Base-by-base conservation (phyloP, 2,113 vertebrate species). In the Catharus fuscescens region DNA sequence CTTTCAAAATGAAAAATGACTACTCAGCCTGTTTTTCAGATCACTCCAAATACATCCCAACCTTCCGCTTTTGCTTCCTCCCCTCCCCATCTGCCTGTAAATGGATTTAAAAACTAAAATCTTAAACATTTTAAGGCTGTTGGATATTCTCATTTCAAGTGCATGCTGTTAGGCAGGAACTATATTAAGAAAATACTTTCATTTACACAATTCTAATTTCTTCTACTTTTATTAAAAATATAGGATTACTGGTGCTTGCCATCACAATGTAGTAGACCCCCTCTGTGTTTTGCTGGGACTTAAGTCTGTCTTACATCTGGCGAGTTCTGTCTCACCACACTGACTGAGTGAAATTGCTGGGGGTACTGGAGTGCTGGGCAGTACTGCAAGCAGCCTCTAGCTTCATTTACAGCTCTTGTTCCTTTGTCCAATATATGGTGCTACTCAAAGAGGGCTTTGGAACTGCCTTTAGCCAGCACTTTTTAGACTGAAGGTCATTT, bases 1-100 rank as follows among this genome's bases (percentile, higher is more conserved):
- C 40, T 93, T 80, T 66, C 36, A 69, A 67, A 67, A 82, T 85
- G 53, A 86, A 92, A 95, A 93, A 80, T 66, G 54, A 85, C 56
- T 32, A 32, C 47, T 76, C 42, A 52, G 12, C 12, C 74, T 71
- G 59, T 81, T 86, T 80, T 77, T 83, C 54, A 31, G 47, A 72
- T 71, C 9, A 18, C 21, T 88, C 36, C 61, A 93, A 83, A 86
- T 42, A 25, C 25, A 83, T 86, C n/a, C 32, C 18, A 40, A 2
- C 13, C 85, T 42, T 74, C 26, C 23, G 59, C 14, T 36, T 86
- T 21, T 70, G 28, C 21, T 76, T 28, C 16, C 70, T 44, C 3
- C 57, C 52, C 26, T 53, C 25, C 40, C 16, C 2, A 13, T 69
- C 56, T 18, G 31, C 18, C 14, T 79, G 20, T 56, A 77, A 74